phyloP scores from a whole-genome alignment of 1,140 invertebrate species.

The Drosophila cardini region DNA sequence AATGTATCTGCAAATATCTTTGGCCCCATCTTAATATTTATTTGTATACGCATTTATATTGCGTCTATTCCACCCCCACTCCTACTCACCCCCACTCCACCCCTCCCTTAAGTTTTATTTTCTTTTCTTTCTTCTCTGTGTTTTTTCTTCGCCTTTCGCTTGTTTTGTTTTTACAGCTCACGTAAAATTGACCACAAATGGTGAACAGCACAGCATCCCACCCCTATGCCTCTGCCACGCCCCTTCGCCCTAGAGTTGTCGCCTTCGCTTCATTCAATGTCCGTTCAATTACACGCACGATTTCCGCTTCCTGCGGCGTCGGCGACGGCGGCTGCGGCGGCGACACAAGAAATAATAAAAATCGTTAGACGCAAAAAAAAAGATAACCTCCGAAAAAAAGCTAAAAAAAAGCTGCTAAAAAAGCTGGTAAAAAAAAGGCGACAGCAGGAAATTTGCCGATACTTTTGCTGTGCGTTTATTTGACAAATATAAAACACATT shows the following conservation, averaged over 20 bases:
- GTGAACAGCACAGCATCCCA: conserved; percentile 16
- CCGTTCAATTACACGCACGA: conserved; percentile 80
- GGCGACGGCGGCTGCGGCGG: conserved; percentile 26
- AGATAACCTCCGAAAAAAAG: background rate
- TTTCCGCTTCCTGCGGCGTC: conserved; percentile 76
- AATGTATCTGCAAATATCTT: conserved; percentile 48
- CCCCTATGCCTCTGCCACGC: background rate
- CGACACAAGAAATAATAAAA: conserved; percentile 52
- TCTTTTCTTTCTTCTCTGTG: background rate
- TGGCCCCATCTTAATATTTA: conserved; percentile 53
- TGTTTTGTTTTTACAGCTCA: conserved; percentile 71
- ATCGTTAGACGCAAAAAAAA: conserved; percentile 13
- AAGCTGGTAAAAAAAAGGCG: conserved; percentile 30
- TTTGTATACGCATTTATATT: conserved; percentile 45
- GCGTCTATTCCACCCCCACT: conserved; percentile 13
- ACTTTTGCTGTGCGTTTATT: conserved; percentile 71
- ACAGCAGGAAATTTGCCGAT: conserved; percentile 39
- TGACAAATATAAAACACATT: conserved; percentile 80
- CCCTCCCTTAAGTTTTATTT: background rate
- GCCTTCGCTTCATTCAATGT: conserved; percentile 71
- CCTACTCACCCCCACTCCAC: background rate
- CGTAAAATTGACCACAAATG: conserved; percentile 79
- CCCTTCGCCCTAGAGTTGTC: conserved; percentile 12
- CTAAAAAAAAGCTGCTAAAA: conserved; percentile 15
- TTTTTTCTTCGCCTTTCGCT: conserved; percentile 19